Conservation (phyloP, 2,797 vertebrate genomes). For the Centroberyx gerrardi region DNA sequence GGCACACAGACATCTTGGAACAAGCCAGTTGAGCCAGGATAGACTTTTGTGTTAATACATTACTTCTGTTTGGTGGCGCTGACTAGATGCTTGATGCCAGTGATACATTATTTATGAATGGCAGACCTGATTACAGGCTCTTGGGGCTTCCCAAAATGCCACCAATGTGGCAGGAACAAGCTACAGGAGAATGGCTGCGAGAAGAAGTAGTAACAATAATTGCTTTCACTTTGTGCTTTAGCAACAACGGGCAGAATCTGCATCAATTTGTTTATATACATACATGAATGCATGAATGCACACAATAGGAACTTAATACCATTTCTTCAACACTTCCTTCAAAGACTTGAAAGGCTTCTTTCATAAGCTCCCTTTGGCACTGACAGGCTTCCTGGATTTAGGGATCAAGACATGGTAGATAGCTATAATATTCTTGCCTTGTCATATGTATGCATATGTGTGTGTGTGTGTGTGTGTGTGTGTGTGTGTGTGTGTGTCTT, state of each 20-base stretch:
- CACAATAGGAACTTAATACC: slow-evolving; percentile 6
- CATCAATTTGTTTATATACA: slow-evolving; percentile 3
- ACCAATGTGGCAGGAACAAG: too few relatives aligned
- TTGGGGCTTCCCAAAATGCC: too few relatives aligned
- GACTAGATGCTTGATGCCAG: too few relatives aligned
- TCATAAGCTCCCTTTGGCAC: slow-evolving; percentile 52
- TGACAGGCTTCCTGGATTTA: slow-evolving; percentile 57
- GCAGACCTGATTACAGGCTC: too few relatives aligned
- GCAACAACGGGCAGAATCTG: not conserved
- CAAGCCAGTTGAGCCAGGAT: too few relatives aligned
- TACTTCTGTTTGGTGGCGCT: too few relatives aligned
- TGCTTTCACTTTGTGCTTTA: too few relatives aligned
- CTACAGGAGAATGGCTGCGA: too few relatives aligned
- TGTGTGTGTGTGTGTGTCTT: not conserved
- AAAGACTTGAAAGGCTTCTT: slow-evolving; percentile 47
- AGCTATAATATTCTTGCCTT: slow-evolving; percentile 37
- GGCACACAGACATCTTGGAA: too few relatives aligned
- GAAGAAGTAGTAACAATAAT: too few relatives aligned
- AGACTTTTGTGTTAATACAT: too few relatives aligned
- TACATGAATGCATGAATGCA: slow-evolving; percentile 6
- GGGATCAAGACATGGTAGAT: slow-evolving; percentile 51
- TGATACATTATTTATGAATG: too few relatives aligned
- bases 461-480: not conserved
- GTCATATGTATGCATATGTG: not conserved
- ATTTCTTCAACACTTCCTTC: slow-evolving; percentile 48